Base-by-base conservation (phyloP, 1,140 invertebrate species). In the Plectus sambesii region DNA sequence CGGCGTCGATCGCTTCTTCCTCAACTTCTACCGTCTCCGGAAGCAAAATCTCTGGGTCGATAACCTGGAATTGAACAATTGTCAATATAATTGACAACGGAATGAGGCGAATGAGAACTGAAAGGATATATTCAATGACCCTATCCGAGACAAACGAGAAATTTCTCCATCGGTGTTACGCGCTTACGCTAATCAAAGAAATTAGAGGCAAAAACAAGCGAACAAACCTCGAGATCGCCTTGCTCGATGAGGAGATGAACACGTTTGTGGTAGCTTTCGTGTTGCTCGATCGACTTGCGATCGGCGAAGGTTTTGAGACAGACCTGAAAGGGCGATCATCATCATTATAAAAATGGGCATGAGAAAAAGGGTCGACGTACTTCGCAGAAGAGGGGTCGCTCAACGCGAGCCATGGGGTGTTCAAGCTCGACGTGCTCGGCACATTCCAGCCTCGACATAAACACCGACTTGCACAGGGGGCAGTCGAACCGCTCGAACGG, bases 401-500 rank as follows among this genome's bases (percentile, higher is more conserved):
- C 61, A 3, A 49, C 40, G 1, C 54, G 41, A 17, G 37, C 45
- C 23, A 55, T 49, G 1, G 57, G 58, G 42, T 66, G 63, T 15
- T 66, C 56, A n/a, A 51, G 25, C 3, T 60, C 53, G 29, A 62
- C 45, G 46, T 67, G 64, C 20, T 68, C 63, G 3, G 33, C 9
- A 41, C 64, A 67, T 33, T 67, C 64, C 23, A 56, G 24, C 9
- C 63, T 20, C 1, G 64, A 69, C 30, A 57, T 48, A 46, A 67
- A 67, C 1, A 47, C 35, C 1, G 49, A 23, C 38, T 67, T 69
- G 58, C 64, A 67, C 12, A 61, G 8, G 6, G 64, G 63, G 33
- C 64, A 67, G 8, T 67, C 66, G 41, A 56, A 69, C 19, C 52
- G 40, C 27, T 67, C 64, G 27, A 67, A 69, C n/a, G 61, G 51